Evolutionary conservation across 2,888 invertebrate genomes (phyloP).

Genomic region (Lingula anatina): DNA sequence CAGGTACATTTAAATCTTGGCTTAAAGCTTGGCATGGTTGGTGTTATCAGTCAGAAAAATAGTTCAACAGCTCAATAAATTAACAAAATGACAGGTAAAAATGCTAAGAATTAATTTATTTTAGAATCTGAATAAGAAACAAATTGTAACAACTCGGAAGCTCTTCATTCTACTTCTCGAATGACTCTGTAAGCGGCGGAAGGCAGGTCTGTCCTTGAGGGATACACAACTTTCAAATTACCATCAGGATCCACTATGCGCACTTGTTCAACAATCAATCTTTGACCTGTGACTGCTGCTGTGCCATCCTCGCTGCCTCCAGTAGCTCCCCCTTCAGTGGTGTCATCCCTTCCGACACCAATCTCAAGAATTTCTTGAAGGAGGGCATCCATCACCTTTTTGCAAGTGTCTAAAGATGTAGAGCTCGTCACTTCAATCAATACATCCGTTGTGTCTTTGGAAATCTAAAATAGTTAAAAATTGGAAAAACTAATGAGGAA

Average conservation of each 20-base stretch:
- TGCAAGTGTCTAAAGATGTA: conserved; percentile 62
- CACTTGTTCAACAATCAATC: conserved; percentile 62
- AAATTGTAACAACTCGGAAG: no score
- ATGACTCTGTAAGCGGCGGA: conserved; percentile 24
- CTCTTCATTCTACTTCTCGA: no score
- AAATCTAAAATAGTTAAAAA: conserved; percentile 67
- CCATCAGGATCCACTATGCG: conserved; percentile 67
- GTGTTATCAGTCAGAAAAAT: no score
- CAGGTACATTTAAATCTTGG: no score
- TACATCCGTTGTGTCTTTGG: conserved; percentile 62
- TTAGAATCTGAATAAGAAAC: no score
- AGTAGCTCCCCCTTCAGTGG: conserved; percentile 7
- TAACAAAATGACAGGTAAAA: no score
- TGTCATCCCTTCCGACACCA: conserved; percentile 24
- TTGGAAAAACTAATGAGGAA: no score
- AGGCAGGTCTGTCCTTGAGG: conserved; percentile 67
- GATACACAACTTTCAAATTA: conserved; percentile 71
- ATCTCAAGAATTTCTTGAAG: conserved; percentile 61
- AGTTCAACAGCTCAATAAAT: no score
- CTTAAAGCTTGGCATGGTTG: no score
- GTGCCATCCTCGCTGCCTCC: conserved; percentile 23
- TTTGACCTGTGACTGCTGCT: conserved; percentile 20
- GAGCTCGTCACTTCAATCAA: conserved; percentile 74
- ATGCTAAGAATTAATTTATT: no score
- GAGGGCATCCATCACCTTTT: conserved; percentile 64